phyloP scores from a whole-genome alignment of 2,797 vertebrate species.

The Alauda arvensis region DNA sequence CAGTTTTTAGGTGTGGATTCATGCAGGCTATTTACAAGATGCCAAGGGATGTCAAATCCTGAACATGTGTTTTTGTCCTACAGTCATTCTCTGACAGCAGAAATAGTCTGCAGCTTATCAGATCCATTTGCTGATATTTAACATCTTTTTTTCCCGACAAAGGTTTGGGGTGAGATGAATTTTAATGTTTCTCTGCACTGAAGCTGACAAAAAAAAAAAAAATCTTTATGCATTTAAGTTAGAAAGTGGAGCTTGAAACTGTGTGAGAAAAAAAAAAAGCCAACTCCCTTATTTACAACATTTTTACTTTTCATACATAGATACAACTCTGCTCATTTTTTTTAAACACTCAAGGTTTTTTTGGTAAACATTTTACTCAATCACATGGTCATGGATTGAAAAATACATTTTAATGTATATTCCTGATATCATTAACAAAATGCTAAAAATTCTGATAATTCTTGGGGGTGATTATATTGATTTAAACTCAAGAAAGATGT shows the following conservation, averaged over 20 bases:
- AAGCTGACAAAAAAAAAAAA: constrained; percentile 66
- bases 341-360: neutral
- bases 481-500: neutral
- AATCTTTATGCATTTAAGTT: constrained; percentile 60
- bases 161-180: constrained; percentile 70
- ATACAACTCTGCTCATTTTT: constrained; percentile 14
- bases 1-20: constrained; percentile 79
- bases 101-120: constrained; percentile 76
- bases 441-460: neutral
- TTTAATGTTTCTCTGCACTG: constrained; percentile 70
- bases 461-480: neutral
- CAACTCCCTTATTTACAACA: constrained; percentile 55
- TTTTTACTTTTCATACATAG: constrained; percentile 44
- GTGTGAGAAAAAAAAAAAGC: constrained; percentile 36
- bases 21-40: constrained; percentile 79
- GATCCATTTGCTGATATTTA: constrained; percentile 78
- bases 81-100: constrained; percentile 73
- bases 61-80: constrained; percentile 76
- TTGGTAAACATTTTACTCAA: constrained; percentile 10
- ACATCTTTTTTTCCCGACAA: constrained; percentile 70
- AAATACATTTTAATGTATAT: neutral
- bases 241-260: constrained; percentile 56
- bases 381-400: neutral
- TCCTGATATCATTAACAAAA: neutral
- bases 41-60: constrained; percentile 78